phyloP scores from a whole-genome alignment of 2,797 vertebrate genomes.

The Mormyrops boulengeri region DNA sequence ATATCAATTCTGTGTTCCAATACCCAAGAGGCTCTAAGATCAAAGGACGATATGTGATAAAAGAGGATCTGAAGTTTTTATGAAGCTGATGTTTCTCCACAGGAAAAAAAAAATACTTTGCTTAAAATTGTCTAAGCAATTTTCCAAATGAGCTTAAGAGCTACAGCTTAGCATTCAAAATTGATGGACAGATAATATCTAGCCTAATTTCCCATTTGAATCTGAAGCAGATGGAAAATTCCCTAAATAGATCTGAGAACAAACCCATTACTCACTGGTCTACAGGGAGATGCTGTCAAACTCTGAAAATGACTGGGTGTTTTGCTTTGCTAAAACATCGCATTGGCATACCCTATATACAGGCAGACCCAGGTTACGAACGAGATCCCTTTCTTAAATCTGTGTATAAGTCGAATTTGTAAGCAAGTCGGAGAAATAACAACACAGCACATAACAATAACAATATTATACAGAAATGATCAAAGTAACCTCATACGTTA shows the following conservation, averaged over 20 bases:
- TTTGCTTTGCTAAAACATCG: background rate
- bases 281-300: slow-evolving; percentile 4
- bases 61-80: background rate
- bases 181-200: slow-evolving; percentile 7
- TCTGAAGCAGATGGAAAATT: background rate
- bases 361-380: background rate
- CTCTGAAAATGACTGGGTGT: background rate
- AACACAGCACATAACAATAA: background rate
- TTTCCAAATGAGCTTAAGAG: slow-evolving; percentile 16
- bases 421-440: background rate
- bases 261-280: background rate
- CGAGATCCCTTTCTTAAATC: background rate
- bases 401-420: background rate
- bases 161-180: slow-evolving; percentile 1
- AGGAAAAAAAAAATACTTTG: slow-evolving; percentile 3
- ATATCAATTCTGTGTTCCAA: background rate
- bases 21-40: slow-evolving; percentile 2
- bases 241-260: slow-evolving; percentile 12
- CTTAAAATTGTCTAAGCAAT: slow-evolving; percentile 15
- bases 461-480: background rate
- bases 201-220: slow-evolving; percentile 15
- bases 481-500: background rate
- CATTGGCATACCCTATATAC: background rate
- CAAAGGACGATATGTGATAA: background rate
- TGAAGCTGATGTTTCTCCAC: background rate